Base-by-base conservation (phyloP, 2,797 vertebrate genomes). In the Babyrousa celebensis region DNA sequence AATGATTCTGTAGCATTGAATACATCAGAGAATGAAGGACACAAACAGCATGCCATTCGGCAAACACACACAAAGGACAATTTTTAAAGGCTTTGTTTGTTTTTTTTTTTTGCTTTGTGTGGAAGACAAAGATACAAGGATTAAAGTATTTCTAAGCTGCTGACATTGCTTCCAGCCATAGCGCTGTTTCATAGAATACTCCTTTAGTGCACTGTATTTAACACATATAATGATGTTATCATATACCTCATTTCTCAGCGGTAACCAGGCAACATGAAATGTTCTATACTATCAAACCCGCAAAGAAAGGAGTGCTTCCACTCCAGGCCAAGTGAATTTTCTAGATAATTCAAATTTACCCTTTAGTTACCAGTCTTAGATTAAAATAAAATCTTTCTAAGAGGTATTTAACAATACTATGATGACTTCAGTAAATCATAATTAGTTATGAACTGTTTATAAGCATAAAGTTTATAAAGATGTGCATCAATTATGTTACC, bases 31-130 rank as follows among this genome's bases (percentile, higher is more conserved):
- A 91, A 87, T 54, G 32, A 94, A 92, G 23, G n/a, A 75, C 60
- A 96, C 8, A 79, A 84, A 36, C 36, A 93, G 36, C 40, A 68
- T 32, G 23, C 29, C 32, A 54, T 94, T 94, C 92, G 82, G 60
- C 16, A 93, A 58, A 87, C 27, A 79, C 7, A 54, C 23, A 52
- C 21, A 79, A 43, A 83, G 17, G 65, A 56, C 63, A 75, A 25
- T 25, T 87, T 84, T 87, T 18, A 78, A 77, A 92, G 23, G 14
- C 25, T 87, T 74, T 70, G 75, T 25, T 86, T 72, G 36, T 96
- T 89, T 82, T 70, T 36, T 89, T 82, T 70, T 36, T 96, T 86
- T 89, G 40, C 29, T 85, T 95, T 89, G 29, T 60, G 56, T 86
- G 29, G 23, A 92, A 91, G 80, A 79, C 52, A 89, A 72, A 95